phyloP scores from a whole-genome alignment of 2,797 vertebrate genomes.

The Natrix natrix region DNA sequence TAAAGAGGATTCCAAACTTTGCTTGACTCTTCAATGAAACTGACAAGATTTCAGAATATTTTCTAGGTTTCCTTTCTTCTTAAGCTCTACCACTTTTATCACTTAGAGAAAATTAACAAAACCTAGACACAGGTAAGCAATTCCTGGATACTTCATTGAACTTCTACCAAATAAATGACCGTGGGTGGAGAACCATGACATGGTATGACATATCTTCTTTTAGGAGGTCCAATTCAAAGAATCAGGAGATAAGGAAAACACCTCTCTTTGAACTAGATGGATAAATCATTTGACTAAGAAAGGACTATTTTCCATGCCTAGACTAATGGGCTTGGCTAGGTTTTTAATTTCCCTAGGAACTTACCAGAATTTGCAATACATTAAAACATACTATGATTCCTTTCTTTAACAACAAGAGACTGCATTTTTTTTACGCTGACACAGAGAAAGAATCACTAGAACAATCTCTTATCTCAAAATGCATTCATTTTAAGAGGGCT shows the following conservation, averaged over 20 bases:
- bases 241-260: not conserved
- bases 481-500: not conserved
- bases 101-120: not conserved
- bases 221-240: not conserved
- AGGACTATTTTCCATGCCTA: not conserved
- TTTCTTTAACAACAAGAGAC: not conserved
- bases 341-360: not conserved
- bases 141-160: not conserved
- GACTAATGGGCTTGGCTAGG: not conserved
- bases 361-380: not conserved
- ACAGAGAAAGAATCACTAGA: not conserved
- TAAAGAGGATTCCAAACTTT: not conserved
- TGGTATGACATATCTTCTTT: not conserved
- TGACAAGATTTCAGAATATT: not conserved
- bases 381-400: not conserved
- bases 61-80: not conserved
- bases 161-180: not conserved
- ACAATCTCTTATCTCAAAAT: not conserved
- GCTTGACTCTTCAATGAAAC: not conserved
- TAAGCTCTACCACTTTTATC: not conserved
- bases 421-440: not conserved
- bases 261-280: not conserved
- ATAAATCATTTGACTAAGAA: not conserved
- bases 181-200: not conserved
- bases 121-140: not conserved